Base-by-base conservation (phyloP, 2,888 invertebrate genomes). In the Eudemis profundana region DNA sequence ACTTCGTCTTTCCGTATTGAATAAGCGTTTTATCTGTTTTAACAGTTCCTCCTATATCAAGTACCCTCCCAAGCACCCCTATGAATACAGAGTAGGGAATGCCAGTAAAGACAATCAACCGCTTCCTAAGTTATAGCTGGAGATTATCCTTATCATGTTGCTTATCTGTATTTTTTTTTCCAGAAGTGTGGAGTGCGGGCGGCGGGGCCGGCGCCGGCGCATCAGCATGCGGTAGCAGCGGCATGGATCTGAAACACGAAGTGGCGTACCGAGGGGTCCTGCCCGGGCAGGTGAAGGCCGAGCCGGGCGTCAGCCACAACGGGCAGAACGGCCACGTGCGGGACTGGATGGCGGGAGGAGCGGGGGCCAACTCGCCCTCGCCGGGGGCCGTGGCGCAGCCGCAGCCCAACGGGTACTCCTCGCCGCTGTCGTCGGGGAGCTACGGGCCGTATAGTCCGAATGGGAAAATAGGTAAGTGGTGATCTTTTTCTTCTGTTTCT, bases 391-490 rank as follows among this genome's bases (percentile, higher is more conserved):
- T 95, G 10, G 85, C 90, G 67, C 94, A 93, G 80, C 93, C 93
- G 21, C 94, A 93, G 78, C 93, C 94, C 81, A 96, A 96, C 78
- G 97, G 97, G 61, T 97, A 97, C 86, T 95, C 96, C 57, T 97
- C 97, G 73, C 97, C 97, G 17, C 94, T 97, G 93, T 97, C 96
- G 60, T 95, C 96, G 15, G 95, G 96, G 86, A 97, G 97, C 94
- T 97, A 97, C 92, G 97, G 97, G 77, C 96, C 97, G 1, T 97
- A 97, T 87, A 97, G 97, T 92, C 97, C 97, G 72, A 96, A 96
- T 88, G 96, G 96, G 80, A 97, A 97, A 94, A 94, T 96, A 93
- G 96, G 97, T 97, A 77, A 95, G 96, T 59, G 40, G n/a, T n/a
- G n/a, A n/a, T 10, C 7, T 38, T 8, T 38, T 38, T 38, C 3